phyloP scores from a whole-genome alignment of 2,113 vertebrate species.

The Callipepla californica region DNA sequence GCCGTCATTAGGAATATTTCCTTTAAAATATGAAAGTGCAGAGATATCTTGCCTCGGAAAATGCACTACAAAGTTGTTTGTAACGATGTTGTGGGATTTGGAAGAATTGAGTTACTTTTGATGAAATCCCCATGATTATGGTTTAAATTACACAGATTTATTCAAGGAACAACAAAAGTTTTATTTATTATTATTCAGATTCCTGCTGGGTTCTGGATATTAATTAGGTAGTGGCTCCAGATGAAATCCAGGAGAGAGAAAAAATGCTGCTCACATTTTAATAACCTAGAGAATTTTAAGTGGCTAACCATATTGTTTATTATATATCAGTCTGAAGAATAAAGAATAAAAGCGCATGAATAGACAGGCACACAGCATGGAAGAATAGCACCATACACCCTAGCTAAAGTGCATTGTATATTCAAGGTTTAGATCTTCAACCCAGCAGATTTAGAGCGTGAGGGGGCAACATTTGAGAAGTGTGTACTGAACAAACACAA shows the following conservation, averaged over 20 bases:
- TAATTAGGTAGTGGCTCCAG: constrained; percentile 70
- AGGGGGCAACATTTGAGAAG: constrained; percentile 70
- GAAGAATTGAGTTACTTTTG: constrained; percentile 64
- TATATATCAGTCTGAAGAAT: constrained; percentile 59
- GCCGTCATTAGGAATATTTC: constrained; percentile 3
- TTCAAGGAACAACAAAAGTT: constrained; percentile 68
- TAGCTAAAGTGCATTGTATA: constrained; percentile 65
- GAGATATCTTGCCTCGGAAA: constrained; percentile 56
- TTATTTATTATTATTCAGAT: constrained; percentile 58
- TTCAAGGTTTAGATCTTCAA: constrained; percentile 71
- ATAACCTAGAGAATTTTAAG: constrained; percentile 74
- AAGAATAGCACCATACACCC: constrained; percentile 50
- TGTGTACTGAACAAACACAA: constrained; percentile 70
- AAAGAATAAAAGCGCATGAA: constrained; percentile 61
- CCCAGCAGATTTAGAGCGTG: constrained; percentile 57
- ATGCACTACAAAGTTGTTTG: constrained; percentile 61
- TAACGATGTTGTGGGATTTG: constrained; percentile 21
- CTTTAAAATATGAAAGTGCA: constrained; percentile 59
- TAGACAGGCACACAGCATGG: constrained; percentile 61
- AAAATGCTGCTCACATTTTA: constrained; percentile 60
- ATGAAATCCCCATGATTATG: constrained; percentile 71
- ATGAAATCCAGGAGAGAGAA: constrained; percentile 51
- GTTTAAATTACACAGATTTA: constrained; percentile 73
- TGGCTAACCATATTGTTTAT: constrained; percentile 74
- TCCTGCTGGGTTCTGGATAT: constrained; percentile 69